Evolutionary conservation across 2,113 vertebrate species (phyloP), one percentile per base, ranked within the genome.

Genomic region (Hepsetus odoe): DNA sequence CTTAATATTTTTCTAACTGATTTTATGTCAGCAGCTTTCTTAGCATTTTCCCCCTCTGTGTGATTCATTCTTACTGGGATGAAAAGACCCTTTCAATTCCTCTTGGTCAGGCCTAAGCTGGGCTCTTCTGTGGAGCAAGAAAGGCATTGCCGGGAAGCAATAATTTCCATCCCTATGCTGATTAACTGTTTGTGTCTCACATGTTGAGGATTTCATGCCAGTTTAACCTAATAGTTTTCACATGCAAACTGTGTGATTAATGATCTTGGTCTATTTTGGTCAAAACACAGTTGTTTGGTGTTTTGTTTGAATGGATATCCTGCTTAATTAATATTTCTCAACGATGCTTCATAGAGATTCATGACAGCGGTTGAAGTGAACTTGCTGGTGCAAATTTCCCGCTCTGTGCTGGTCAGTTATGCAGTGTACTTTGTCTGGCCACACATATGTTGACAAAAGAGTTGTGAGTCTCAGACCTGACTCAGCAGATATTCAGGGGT

Each of bases 1-100:
- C 81, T 74, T 88, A 90, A 91, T 90, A 89, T 90, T 90, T 90
- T 90, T 66, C 82, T 82, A 84, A 84, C 80, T 89, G 87, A 89
- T 88, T 88, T 90, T 90, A 87, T 91, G 88, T 90, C 88, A 88
- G 86, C 86, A 81, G 83, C 79, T 86, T 89, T 86, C 83, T 84
- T 79, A 76, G 88, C 88, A 89, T 90, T 67, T 85, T 86, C 4
- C 51, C 28, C 11, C 11, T 88, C 80, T 80, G 64, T 87, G 80
- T 81, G 86, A 88, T 88, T 89, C 74, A 84, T 86, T 89, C 85
- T 83, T 84, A 85, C 80, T 65, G 22, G 80, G 76, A 89, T 90
- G 84, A 92, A 91, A 89, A 87, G 88, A 51, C 72, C 80, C 88
- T 88, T 91, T 91, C 85, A 90, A 40, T 26, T 71, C 56, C 66